A percentile compares a stretch with the other conserved stretches of the same genome.
phyloP scores from a whole-genome alignment of 2,888 invertebrate genomes.

The Leucoma salicis region DNA sequence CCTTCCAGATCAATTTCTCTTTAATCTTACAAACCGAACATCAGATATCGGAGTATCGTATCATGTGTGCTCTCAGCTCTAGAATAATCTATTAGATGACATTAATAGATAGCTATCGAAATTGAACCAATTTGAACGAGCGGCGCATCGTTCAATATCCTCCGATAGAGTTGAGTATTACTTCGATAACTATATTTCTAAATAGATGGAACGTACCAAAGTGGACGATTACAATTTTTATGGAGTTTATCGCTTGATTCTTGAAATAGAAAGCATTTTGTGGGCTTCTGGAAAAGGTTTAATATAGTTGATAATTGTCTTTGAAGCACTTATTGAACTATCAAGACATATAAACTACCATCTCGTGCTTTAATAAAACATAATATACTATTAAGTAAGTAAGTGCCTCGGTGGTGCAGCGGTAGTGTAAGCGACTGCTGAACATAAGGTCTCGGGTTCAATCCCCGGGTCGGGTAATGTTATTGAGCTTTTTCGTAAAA shows the following conservation, averaged over 20 bases:
- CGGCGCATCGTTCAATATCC: neutral
- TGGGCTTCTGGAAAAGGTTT: neutral
- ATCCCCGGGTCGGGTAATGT: too few relatives aligned
- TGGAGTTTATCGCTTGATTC: neutral
- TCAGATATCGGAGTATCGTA: conserved; percentile 6
- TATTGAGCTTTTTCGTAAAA: too few relatives aligned
- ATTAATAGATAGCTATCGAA: conserved; percentile 22
- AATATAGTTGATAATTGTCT: neutral
- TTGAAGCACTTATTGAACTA: too few relatives aligned
- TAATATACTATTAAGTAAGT: too few relatives aligned
- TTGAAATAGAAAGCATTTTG: neutral
- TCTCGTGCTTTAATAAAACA: too few relatives aligned
- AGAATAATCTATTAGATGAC: conserved; percentile 17
- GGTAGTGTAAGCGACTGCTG: too few relatives aligned
- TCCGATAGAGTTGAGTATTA: conserved; percentile 13
- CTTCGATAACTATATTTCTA: conserved; percentile 13
- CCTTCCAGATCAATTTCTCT: conserved; percentile 5
- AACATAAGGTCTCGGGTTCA: too few relatives aligned
- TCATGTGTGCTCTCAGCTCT: conserved; percentile 1
- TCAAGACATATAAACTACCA: too few relatives aligned
- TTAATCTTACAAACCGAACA: conserved; percentile 1
- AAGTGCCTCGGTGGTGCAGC: too few relatives aligned
- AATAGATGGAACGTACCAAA: conserved; percentile 6
- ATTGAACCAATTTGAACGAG: conserved; percentile 7
- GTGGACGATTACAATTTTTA: conserved; percentile 9